These are phyloP conservation scores for Drosophila kikkawai DNA, from an alignment of 1,140 invertebrate genomes.

Conservation along the genomic window DNA sequence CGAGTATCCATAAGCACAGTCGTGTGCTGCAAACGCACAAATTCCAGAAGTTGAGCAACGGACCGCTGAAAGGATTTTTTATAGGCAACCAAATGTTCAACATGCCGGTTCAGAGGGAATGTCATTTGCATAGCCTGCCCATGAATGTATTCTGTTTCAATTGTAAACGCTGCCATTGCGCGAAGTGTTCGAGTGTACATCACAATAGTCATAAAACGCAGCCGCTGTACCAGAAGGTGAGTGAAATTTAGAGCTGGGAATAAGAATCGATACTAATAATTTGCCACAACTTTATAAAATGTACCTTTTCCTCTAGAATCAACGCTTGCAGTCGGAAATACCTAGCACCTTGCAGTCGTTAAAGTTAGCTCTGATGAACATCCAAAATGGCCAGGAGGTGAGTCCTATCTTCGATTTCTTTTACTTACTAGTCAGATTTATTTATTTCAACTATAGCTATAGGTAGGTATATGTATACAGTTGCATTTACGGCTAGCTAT, in stretches of 20 bases:
- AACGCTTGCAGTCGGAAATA: conserved; percentile 23
- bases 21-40: conserved; percentile 64
- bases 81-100: conserved; percentile 43
- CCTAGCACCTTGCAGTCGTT: conserved; percentile 28
- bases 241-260: neutral
- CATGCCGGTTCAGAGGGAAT: conserved; percentile 24
- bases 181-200: neutral
- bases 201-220: conserved; percentile 16
- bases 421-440: conserved; percentile 64
- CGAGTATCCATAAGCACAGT: conserved; percentile 58
- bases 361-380: conserved; percentile 24
- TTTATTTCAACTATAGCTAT: conserved; percentile 68
- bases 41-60: conserved; percentile 4
- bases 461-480: conserved; percentile 59
- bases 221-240: conserved; percentile 32
- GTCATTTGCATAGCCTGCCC: conserved; percentile 21
- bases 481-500: conserved; percentile 70
- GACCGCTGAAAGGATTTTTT: neutral
- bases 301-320: conserved; percentile 33
- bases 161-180: conserved; percentile 29
- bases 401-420: conserved; percentile 8
- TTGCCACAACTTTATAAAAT: neutral
- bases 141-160: conserved; percentile 38
- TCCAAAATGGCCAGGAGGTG: conserved; percentile 48
- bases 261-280: too few species aligned